phyloP scores from a whole-genome alignment of 2,888 invertebrate genomes.

The Drosophila lacicola region DNA sequence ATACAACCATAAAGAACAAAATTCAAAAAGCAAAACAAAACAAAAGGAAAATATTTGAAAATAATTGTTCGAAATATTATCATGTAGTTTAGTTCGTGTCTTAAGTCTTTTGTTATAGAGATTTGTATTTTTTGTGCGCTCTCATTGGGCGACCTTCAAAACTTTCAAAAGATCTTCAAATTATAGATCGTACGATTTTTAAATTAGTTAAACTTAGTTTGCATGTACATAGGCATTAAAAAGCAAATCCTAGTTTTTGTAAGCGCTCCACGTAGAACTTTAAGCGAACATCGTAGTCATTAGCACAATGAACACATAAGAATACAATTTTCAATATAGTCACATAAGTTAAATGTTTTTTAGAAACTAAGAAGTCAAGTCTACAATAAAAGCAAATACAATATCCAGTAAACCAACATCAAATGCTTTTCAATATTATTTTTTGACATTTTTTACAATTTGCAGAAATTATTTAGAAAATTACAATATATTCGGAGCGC shows the following conservation, averaged over 20 bases:
- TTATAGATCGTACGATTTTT: conserved; percentile 64
- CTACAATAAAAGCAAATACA: conserved; percentile 55
- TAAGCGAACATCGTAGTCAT: conserved; percentile 68
- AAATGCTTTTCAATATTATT: not conserved
- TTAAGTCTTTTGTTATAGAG: conserved; percentile 81
- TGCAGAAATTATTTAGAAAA: not conserved
- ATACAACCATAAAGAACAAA: conserved; percentile 26
- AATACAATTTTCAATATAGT: conserved; percentile 62
- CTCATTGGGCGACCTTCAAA: conserved; percentile 51
- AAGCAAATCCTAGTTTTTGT: conserved; percentile 31
- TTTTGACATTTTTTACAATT: not conserved
- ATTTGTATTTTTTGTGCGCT: conserved; percentile 69
- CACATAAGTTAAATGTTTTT: conserved; percentile 63
- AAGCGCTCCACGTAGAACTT: conserved; percentile 8
- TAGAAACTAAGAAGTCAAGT: conserved; percentile 59
- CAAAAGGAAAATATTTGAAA: not conserved
- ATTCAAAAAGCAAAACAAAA: not conserved
- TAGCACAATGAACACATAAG: conserved; percentile 51
- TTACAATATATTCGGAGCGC: not conserved
- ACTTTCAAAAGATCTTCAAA: conserved; percentile 81
- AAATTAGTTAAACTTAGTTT: conserved; percentile 45
- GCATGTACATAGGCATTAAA: conserved; percentile 67
- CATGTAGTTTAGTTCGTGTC: conserved; percentile 62
- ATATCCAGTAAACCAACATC: conserved; percentile 21
- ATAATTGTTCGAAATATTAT: conserved; percentile 23